These are phyloP conservation scores for Taxidea taxus DNA, from an alignment of 2,113 vertebrate species.

Conservation along the genomic window DNA sequence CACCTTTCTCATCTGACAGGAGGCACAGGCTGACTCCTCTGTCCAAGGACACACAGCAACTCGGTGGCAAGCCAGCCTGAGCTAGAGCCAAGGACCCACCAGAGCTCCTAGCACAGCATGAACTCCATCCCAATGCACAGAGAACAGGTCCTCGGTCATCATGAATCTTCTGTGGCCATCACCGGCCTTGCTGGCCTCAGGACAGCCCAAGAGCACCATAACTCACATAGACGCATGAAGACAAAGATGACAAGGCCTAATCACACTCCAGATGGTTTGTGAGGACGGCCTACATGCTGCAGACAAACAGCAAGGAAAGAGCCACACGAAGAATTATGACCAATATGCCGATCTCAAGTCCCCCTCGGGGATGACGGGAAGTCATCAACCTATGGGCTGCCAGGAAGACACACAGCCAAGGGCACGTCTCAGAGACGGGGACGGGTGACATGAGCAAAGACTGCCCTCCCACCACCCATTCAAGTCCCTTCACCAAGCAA, in stretches of 20 bases:
- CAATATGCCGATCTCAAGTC: not conserved
- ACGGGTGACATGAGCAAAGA: rapidly evolving
- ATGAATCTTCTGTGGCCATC: conserved; percentile 17
- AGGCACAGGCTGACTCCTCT: not conserved
- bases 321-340: not conserved
- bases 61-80: rapidly evolving
- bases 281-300: not conserved
- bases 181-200: conserved; percentile 7
- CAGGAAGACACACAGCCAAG: not conserved
- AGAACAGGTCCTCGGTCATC: not conserved
- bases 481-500: not conserved
- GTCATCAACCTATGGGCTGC: not conserved
- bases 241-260: not conserved
- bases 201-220: not conserved
- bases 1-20: not conserved
- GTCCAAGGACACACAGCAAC: not conserved
- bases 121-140: not conserved
- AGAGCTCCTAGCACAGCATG: rapidly evolving
- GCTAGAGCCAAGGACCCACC: not conserved
- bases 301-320: not conserved
- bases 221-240: not conserved
- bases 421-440: too few relatives aligned
- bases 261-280: not conserved
- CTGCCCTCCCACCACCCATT: not conserved
- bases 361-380: rapidly evolving